Base-by-base conservation (phyloP, 2,113 vertebrate genomes). In the Climacteris rufus region DNA sequence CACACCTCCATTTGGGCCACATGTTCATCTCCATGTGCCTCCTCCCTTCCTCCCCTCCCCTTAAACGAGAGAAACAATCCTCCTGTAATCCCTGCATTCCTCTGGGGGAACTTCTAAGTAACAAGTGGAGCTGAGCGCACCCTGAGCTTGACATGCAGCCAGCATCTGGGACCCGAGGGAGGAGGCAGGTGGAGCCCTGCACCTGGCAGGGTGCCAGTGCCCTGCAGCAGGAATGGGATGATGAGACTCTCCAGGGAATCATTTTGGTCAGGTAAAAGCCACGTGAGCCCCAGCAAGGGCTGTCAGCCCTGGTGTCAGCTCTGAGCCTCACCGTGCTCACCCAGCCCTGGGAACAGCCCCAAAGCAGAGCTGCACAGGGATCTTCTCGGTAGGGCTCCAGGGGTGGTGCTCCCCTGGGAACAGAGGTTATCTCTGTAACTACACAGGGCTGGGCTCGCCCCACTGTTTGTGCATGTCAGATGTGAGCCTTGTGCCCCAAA, bases 271-370 rank as follows among this genome's bases (percentile, higher is more conserved):
- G 66, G 39, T 42, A 57, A 68, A 86, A 37, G 19, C 13, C 15
- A 49, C 2, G 1, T 0, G 1, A 52, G 44, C 6, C 25, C 13
- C 39, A 75, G 47, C 7, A 45, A 2, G 5, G 27, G 16, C 27
- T 30, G 12, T n/a, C 2, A 0, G 39, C 35, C 56, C 54, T n/a
- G 23, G 15, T n/a, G 45, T 40, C 54, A 61, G 27, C 44, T 74
- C 60, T 37, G 42, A 16, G 6, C n/a, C 42, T 31, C 37, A 9
- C 3, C 0, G 2, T 56, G 16, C 4, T 2, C 3, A 2, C 6
- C 45, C 60, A 66, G 75, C 40, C 40, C 31, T 19, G 11, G 19
- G 39, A 83, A 11, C 6, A 72, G 49, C 33, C 39, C 53, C 61
- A 13, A 5, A 15, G 72, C 2, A 1, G 76, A 77, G 81, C 60